Evolutionary conservation across 1,140 invertebrate species (phyloP), one percentile per base, ranked within the genome.

Genomic region (Drosophila azteca): DNA sequence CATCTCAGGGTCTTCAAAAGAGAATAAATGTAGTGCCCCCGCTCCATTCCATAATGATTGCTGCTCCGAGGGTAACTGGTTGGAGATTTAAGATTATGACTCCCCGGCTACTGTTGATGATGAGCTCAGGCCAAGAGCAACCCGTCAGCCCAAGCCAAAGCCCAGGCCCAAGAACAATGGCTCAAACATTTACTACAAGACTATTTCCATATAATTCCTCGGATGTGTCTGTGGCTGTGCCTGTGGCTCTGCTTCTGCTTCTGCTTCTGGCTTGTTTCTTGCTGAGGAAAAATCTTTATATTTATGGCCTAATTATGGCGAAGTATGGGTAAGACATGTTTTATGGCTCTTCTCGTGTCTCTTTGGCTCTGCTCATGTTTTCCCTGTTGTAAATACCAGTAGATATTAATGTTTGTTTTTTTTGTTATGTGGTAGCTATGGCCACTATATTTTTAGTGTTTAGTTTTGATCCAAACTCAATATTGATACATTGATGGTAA

Each of bases 301-400:
- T 82, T 82, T 79, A 82, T 83, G 75, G 66, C 69, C 64, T 81
- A 82, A 82, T 82, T 82, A 82, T 82, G 35, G 3, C 9, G 35
- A 39, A 39, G 69, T 79, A 75, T 81, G 75, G 79, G 54, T 43
- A 82, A 80, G 77, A 82, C 64, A 83, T 82, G 79, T 75, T 82
- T 83, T 83, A 82, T 82, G 54, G 63, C 64, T 59, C 17, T 62
- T 43, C n/a, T 52, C 31, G 46, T 67, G 46, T 67, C 57, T 67
- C 57, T 69, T 48, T 64, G 58, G 17, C 77, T 71, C 61, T 70
- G 67, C 57, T 69, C 65, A 60, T 78, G 64, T 50, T 82, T 82
- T 66, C 51, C 64, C 57, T 35, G 51, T 69, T 52, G 68, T 58
- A 58, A 69, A 69, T 57, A 68, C 66, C 49, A 69, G 46, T 68